A percentile compares a stretch with the other conserved stretches of the same genome.
phyloP scores from a whole-genome alignment of 1,140 invertebrate species.

The Cyclina sinensis region DNA sequence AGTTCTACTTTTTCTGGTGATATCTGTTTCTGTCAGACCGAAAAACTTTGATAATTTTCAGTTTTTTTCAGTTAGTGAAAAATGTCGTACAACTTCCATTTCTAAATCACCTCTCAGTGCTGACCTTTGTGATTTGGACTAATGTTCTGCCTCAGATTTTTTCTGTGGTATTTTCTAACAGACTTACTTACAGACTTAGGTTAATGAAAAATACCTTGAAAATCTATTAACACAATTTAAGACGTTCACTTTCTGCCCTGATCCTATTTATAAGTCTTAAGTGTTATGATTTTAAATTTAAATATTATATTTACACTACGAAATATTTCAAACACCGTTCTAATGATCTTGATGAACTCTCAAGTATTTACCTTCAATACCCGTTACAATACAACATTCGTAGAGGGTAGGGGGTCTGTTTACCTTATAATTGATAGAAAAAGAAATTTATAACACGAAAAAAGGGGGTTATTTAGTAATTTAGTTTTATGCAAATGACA shows the following conservation, averaged over 20 bases:
- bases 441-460: slow-evolving; percentile 27
- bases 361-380: background rate
- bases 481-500: slow-evolving; percentile 8
- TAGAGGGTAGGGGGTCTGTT: slow-evolving; percentile 19
- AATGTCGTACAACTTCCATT: no score
- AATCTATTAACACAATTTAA: background rate
- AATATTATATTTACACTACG: slow-evolving; percentile 1
- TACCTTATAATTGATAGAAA: slow-evolving; percentile 29
- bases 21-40: background rate
- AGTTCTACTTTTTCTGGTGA: background rate
- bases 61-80: no score
- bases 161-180: no score
- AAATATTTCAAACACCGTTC: background rate
- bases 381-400: slow-evolving; percentile 23
- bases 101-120: no score
- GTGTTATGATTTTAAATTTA: slow-evolving; percentile 28
- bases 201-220: background rate
- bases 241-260: background rate
- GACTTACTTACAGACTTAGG: background rate
- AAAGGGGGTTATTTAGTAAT: background rate
- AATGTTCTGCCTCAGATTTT: no score
- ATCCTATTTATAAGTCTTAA: background rate
- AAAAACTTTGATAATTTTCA: background rate
- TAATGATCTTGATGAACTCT: slow-evolving; percentile 8
- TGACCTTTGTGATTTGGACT: no score